Percentiles rank a stretch among this genome's conserved stretches.
Conservation (phyloP, 2,888 invertebrate genomes). For the Eumerus sabulonum region DNA sequence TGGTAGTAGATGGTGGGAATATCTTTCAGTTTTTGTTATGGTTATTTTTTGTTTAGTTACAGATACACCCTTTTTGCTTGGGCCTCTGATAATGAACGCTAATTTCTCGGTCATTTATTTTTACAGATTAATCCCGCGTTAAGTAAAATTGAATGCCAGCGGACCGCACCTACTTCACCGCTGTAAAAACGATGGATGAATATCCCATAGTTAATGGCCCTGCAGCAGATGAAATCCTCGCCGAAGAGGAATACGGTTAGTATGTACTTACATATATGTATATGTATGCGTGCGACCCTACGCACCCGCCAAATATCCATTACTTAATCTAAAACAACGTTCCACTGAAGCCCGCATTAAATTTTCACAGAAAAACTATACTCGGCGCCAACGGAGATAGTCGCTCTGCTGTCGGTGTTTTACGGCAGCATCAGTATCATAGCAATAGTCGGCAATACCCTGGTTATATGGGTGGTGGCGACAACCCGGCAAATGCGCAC, state of each 20-base stretch:
- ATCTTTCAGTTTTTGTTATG: no score
- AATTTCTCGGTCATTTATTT: constrained; percentile 35
- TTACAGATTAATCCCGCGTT: constrained; percentile 41
- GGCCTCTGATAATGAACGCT: no score
- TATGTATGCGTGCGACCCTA: constrained; percentile 17
- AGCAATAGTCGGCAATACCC: constrained; percentile 89
- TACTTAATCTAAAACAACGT: constrained; percentile 29
- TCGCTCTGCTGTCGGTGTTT: constrained; percentile 86
- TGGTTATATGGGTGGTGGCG: constrained; percentile 92
- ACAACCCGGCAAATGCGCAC: constrained; percentile 89
- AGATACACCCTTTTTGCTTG: no score
- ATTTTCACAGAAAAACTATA: constrained; percentile 82
- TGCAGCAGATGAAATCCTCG: constrained; percentile 71
- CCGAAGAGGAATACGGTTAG: constrained; percentile 77
- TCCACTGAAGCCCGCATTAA: constrained; percentile 34
- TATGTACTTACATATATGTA: constrained; percentile 12
- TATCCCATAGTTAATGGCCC: constrained; percentile 70
- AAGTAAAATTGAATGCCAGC: constrained; percentile 47
- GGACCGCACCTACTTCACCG: constrained; percentile 23
- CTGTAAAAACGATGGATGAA: constrained; percentile 71
- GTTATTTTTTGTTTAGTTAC: no score
- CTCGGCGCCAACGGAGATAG: constrained; percentile 86
- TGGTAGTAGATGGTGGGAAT: no score
- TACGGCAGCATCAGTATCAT: constrained; percentile 90
- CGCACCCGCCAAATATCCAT: constrained; percentile 43